These are phyloP conservation scores for Kradibia gibbosae DNA, from an alignment of 1,140 invertebrate species.

Conservation along the genomic window DNA sequence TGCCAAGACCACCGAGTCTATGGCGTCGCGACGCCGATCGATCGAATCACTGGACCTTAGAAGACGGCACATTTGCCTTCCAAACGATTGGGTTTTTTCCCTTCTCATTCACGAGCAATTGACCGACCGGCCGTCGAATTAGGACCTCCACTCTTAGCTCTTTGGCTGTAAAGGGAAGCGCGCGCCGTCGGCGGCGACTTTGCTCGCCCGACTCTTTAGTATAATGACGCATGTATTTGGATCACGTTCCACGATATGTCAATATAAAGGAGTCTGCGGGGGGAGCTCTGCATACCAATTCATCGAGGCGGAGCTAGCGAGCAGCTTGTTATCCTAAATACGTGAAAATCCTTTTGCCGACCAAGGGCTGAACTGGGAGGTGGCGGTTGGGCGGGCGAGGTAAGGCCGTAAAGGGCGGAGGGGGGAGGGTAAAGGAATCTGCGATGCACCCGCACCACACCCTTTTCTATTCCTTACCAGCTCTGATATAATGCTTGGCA, in stretches of 20 bases:
- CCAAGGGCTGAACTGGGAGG: no score
- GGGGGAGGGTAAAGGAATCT: not conserved
- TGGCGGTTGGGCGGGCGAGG: not conserved
- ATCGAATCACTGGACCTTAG: not conserved
- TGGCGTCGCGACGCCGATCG: not conserved
- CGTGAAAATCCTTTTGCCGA: slow-evolving; percentile 72
- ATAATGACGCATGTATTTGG: slow-evolving; percentile 74
- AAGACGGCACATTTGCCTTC: slow-evolving; percentile 56
- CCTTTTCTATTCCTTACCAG: slow-evolving; percentile 12
- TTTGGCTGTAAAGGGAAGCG: not conserved
- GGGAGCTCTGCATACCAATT: slow-evolving; percentile 70
- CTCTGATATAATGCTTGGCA: slow-evolving; percentile 71
- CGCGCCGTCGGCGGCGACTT: not conserved
- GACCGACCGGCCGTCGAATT: slow-evolving; percentile 56
- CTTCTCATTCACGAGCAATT: slow-evolving; percentile 67
- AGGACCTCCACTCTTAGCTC: slow-evolving; percentile 22
- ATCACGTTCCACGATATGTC: slow-evolving; percentile 74
- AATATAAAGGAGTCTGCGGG: slow-evolving; percentile 72
- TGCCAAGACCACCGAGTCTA: not conserved
- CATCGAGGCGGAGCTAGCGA: slow-evolving; percentile 51
- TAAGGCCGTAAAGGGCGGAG: slow-evolving; percentile 45
- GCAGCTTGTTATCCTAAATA: slow-evolving; percentile 74
- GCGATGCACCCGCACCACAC: slow-evolving; percentile 22
- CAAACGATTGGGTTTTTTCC: slow-evolving; percentile 64
- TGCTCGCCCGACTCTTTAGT: slow-evolving; percentile 65